Conservation (phyloP, 2,797 vertebrate species). For the Periophthalmus magnuspinnatus region DNA sequence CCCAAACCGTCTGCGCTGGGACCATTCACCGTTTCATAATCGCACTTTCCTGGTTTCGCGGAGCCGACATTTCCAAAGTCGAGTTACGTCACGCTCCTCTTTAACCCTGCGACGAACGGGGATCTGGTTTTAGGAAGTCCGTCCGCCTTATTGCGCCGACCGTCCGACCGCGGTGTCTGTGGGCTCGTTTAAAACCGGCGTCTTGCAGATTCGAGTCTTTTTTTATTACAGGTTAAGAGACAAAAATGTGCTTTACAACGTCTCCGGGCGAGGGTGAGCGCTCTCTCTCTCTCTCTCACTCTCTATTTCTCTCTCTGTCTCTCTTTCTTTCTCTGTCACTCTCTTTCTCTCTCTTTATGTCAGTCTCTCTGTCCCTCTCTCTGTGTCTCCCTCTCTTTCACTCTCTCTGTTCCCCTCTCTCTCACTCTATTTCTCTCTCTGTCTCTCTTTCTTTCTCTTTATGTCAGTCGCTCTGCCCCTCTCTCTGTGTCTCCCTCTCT, state of each 20-base stretch:
- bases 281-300: background rate
- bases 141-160: slow-evolving; percentile 19
- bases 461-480: no score
- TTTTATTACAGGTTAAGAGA: slow-evolving; percentile 64
- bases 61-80: slow-evolving; percentile 43
- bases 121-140: slow-evolving; percentile 42
- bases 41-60: no score
- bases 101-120: slow-evolving; percentile 68
- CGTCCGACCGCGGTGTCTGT: slow-evolving; percentile 48
- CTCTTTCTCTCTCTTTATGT: no score
- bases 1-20: slow-evolving; percentile 42
- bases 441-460: no score
- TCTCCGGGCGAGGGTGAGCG: slow-evolving; percentile 26
- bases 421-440: no score
- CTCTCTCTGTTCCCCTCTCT: no score
- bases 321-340: no score
- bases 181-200: slow-evolving; percentile 41
- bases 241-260: slow-evolving; percentile 44
- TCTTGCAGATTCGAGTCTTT: slow-evolving; percentile 54
- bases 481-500: no score
- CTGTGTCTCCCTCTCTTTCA: no score
- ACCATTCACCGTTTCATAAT: no score
- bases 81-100: slow-evolving; percentile 52
- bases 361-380: no score
- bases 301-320: no score